Percentiles rank a stretch among this genome's conserved stretches.
These are phyloP conservation scores for Crocodylus rhombifer DNA, from an alignment of 2,797 vertebrate species.

Conservation along the genomic window DNA sequence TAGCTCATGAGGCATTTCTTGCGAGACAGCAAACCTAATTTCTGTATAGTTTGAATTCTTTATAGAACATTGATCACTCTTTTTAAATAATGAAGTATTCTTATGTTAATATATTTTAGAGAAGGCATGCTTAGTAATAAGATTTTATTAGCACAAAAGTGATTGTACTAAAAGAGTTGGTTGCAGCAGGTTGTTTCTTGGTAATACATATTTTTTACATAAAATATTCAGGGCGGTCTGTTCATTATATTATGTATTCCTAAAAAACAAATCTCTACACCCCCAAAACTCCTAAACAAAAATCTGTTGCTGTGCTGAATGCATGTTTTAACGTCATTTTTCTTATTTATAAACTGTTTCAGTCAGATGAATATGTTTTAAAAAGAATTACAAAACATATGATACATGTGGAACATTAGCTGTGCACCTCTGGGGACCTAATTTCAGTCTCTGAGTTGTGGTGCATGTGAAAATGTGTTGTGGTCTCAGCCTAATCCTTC, in stretches of 20 bases:
- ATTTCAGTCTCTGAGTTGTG: not conserved
- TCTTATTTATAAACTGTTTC: not conserved
- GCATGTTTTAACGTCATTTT: not conserved
- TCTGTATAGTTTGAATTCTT: not conserved
- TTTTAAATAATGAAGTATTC: not conserved
- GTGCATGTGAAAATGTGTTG: not conserved
- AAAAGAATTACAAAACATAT: not conserved
- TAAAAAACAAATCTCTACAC: too few relatives aligned
- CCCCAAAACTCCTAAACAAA: not conserved
- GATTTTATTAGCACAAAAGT: not conserved
- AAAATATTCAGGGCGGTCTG: not conserved
- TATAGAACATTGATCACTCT: not conserved
- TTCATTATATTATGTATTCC: fast-evolving
- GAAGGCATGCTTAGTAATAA: not conserved
- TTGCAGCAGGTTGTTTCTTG: not conserved
- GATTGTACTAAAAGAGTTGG: not conserved
- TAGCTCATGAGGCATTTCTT: fast-evolving
- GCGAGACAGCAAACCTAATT: not conserved
- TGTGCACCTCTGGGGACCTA: not conserved
- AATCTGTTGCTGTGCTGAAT: not conserved
- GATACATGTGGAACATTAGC: fast-evolving
- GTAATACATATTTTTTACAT: not conserved
- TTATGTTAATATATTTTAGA: not conserved
- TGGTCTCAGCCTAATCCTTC: slow-evolving; percentile 13
- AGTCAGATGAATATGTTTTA: not conserved